Evolutionary conservation across 1,140 invertebrate species (phyloP).

Genomic region (Orussus abietinus): DNA sequence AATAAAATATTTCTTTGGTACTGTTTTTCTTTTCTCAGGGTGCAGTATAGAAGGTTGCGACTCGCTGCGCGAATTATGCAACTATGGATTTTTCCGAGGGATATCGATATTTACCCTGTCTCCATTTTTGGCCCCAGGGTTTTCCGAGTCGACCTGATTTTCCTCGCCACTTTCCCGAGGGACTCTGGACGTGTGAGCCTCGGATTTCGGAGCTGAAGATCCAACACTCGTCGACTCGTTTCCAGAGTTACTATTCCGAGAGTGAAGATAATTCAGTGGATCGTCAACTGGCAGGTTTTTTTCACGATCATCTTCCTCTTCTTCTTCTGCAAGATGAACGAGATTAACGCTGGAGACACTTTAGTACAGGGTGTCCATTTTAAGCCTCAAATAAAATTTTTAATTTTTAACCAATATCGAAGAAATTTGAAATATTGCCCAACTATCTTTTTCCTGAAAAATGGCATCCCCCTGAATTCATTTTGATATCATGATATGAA

Average conservation of each 20-base stretch:
- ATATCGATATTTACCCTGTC: too few relatives aligned
- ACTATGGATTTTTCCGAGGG: background rate
- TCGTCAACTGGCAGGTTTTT: too few relatives aligned
- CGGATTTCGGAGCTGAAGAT: background rate
- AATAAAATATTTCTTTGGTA: conserved; percentile 9
- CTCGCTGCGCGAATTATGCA: too few relatives aligned
- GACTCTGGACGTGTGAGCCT: too few relatives aligned
- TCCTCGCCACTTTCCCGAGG: conserved; percentile 16
- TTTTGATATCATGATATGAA: background rate
- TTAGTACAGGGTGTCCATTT: too few relatives aligned
- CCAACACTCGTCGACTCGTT: too few relatives aligned
- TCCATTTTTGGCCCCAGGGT: background rate
- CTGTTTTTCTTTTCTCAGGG: conserved; percentile 7
- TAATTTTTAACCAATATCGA: too few relatives aligned
- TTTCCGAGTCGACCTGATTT: background rate
- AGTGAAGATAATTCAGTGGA: too few relatives aligned
- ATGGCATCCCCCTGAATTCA: background rate
- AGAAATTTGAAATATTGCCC: background rate
- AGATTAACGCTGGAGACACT: background rate
- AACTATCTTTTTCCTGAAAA: background rate
- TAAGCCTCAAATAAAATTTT: too few relatives aligned
- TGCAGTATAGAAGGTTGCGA: background rate
- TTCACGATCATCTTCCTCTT: too few relatives aligned
- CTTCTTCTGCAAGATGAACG: conserved; percentile 2
- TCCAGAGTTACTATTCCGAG: too few relatives aligned